phyloP scores from a whole-genome alignment of 2,888 invertebrate genomes.

The Drosophila melanosoma region DNA sequence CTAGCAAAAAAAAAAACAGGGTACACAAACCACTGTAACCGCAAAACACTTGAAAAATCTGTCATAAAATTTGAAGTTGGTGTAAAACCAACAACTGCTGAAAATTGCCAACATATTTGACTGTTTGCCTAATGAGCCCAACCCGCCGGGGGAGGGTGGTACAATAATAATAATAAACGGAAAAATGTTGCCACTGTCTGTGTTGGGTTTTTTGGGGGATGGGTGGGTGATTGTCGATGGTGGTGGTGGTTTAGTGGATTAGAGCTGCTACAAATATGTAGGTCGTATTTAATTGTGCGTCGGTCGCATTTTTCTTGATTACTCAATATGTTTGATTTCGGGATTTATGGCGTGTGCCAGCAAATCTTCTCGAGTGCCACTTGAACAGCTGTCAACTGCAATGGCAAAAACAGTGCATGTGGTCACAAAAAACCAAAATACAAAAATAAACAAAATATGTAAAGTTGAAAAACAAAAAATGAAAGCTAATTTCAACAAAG shows the following conservation, averaged over 20 bases:
- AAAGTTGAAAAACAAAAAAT: slow-evolving; percentile 16
- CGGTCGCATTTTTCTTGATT: slow-evolving; percentile 77
- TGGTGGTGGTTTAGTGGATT: slow-evolving; percentile 14
- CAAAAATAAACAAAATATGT: slow-evolving; percentile 13
- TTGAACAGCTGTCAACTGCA: slow-evolving; percentile 66
- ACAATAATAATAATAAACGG: slow-evolving; percentile 16
- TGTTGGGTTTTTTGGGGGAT: not conserved
- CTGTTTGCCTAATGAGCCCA: slow-evolving; percentile 74
- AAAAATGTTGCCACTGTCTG: slow-evolving; percentile 9
- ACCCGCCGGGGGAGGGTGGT: slow-evolving; percentile 30
- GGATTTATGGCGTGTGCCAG: slow-evolving; percentile 63
- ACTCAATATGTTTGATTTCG: slow-evolving; percentile 84
- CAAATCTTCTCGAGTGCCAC: slow-evolving; percentile 58
- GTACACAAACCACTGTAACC: slow-evolving; percentile 30
- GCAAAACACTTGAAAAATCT: slow-evolving; percentile 76
- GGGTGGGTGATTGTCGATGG: slow-evolving; percentile 23
- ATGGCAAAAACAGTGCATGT: slow-evolving; percentile 40
- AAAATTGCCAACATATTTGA: slow-evolving; percentile 80
- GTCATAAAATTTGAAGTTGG: slow-evolving; percentile 70
- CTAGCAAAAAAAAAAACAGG: not conserved
- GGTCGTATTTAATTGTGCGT: slow-evolving; percentile 45
- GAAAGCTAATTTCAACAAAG: slow-evolving; percentile 64
- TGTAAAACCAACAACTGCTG: slow-evolving; percentile 72
- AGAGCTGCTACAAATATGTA: slow-evolving; percentile 21
- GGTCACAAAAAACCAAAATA: slow-evolving; percentile 36